Conservation (phyloP, 2,113 vertebrate genomes). For the Caranx melampygus region DNA sequence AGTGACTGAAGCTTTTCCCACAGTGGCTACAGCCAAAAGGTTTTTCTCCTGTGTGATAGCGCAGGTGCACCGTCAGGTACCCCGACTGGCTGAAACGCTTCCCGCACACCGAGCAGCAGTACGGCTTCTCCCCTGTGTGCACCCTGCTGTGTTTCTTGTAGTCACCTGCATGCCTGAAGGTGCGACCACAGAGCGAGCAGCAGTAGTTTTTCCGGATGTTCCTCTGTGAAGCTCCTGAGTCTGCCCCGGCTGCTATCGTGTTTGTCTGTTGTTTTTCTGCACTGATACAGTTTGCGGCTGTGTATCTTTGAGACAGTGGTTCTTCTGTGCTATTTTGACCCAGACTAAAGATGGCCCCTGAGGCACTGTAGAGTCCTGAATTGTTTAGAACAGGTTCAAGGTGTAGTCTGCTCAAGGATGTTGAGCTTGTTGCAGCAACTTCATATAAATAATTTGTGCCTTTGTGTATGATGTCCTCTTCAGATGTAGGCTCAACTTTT, state of each 20-base stretch:
- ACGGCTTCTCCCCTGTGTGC: constrained; percentile 76
- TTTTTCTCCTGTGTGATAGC: constrained; percentile 78
- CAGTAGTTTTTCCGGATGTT: constrained; percentile 70
- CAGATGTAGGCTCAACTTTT: constrained; percentile 33
- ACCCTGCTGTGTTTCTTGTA: constrained; percentile 77
- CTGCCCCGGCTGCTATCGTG: constrained; percentile 33
- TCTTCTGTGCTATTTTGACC: not conserved
- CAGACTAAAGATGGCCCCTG: not conserved
- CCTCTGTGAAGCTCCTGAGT: constrained; percentile 56
- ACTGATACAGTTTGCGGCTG: not conserved
- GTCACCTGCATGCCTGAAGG: constrained; percentile 78
- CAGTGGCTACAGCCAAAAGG: constrained; percentile 75
- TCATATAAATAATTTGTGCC: constrained; percentile 6
- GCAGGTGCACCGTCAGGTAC: constrained; percentile 77
- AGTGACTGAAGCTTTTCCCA: constrained; percentile 79
- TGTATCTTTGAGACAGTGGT: not conserved
- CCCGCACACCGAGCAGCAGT: constrained; percentile 75
- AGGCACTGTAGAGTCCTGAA: constrained; percentile 1
- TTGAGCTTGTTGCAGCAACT: not conserved
- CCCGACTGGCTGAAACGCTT: constrained; percentile 77
- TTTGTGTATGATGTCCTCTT: not conserved
- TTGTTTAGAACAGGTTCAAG: not conserved
- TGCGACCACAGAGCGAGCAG: constrained; percentile 74
- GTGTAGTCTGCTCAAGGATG: constrained; percentile 1
- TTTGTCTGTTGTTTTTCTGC: constrained; percentile 33